Evolutionary conservation across 2,113 vertebrate genomes (phyloP), one percentile per base, ranked within the genome.

Genomic region (Sterna hirundo): DNA sequence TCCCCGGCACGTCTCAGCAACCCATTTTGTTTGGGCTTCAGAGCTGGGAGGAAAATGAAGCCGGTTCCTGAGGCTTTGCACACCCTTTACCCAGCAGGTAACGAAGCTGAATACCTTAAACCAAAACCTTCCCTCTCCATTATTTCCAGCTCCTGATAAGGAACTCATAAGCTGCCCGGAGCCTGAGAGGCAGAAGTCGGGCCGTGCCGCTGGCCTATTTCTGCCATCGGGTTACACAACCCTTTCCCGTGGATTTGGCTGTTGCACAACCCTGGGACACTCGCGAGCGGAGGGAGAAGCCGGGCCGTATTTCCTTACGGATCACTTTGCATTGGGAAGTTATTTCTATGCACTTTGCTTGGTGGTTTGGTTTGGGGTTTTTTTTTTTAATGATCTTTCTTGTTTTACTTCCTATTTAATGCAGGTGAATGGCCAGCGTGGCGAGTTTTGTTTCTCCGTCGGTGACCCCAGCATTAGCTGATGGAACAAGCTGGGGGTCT

Each of bases 191-290:
- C 82, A 46, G 71, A 25, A 40, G 68, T 13, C 8, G n/a, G 44
- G 69, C 85, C 10, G 15, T 4, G 68, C 88, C 86, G 12, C 72
- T 82, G 84, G 52, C 96, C 95, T 82, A 91, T 78, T 94, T 91
- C 91, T 86, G 77, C 84, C 61, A 3, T 22, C 2, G 52, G 60
- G 64, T 95, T 95, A 95, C 95, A 90, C 91, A 91, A 83, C 40
- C 77, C 75, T 71, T 23, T 5, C 36, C 34, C 69, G 55, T 3
- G 81, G 49, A 40, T 78, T 29, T 4, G 88, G 77, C 81, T 86
- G 69, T 96, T 96, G 94, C 91, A 93, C 94, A 96, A 94, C 72
- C 13, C 93, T 34, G 1, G 60, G 78, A 38, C 90, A 38, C 36
- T 11, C 3, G 61, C 4, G 25, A 61, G 81, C 9, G 1, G 38